phyloP scores from a whole-genome alignment of 2,888 invertebrate genomes.

The Selenia dentaria region DNA sequence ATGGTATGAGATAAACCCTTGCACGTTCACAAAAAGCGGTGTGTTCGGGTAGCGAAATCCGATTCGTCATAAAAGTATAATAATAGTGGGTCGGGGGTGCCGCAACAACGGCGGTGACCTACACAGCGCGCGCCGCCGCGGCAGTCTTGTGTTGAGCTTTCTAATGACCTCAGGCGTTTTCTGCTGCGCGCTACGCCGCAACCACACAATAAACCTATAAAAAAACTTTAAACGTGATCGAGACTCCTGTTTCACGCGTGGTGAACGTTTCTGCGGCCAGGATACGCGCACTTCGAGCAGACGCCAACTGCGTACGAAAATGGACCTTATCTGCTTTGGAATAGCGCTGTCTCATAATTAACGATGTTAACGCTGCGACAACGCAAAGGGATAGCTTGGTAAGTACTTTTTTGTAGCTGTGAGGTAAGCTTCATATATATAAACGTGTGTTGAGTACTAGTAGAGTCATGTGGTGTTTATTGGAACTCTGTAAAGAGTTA shows the following conservation, averaged over 20 bases:
- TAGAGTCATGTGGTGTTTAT: no score
- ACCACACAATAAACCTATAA: slow-evolving; percentile 56
- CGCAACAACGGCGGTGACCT: slow-evolving; percentile 81
- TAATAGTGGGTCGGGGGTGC: slow-evolving; percentile 81
- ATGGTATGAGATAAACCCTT: slow-evolving; percentile 47
- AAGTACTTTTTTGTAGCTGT: slow-evolving; percentile 60
- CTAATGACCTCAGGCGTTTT: slow-evolving; percentile 83
- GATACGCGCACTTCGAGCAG: slow-evolving; percentile 64
- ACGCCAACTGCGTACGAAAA: slow-evolving; percentile 52
- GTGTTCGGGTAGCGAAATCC: slow-evolving; percentile 73
- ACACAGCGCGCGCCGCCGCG: slow-evolving; percentile 78
- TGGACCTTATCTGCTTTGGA: slow-evolving; percentile 67
- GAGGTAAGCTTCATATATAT: no score
- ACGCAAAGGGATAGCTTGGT: slow-evolving; percentile 57
- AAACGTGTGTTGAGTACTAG: no score
- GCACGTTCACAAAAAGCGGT: slow-evolving; percentile 62
- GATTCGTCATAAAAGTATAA: slow-evolving; percentile 84
- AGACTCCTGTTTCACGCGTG: slow-evolving; percentile 64
- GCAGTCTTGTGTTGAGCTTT: slow-evolving; percentile 81
- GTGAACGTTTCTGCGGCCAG: slow-evolving; percentile 49
- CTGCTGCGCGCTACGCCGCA: slow-evolving; percentile 66
- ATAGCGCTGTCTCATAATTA: slow-evolving; percentile 73
- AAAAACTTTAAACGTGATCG: slow-evolving; percentile 56
- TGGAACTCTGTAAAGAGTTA: no score
- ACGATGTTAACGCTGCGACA: slow-evolving; percentile 48